A percentile compares a stretch with the other conserved stretches of the same genome.
Evolutionary conservation across 2,888 invertebrate species (phyloP).

Genomic region (Portevinia maculata): DNA sequence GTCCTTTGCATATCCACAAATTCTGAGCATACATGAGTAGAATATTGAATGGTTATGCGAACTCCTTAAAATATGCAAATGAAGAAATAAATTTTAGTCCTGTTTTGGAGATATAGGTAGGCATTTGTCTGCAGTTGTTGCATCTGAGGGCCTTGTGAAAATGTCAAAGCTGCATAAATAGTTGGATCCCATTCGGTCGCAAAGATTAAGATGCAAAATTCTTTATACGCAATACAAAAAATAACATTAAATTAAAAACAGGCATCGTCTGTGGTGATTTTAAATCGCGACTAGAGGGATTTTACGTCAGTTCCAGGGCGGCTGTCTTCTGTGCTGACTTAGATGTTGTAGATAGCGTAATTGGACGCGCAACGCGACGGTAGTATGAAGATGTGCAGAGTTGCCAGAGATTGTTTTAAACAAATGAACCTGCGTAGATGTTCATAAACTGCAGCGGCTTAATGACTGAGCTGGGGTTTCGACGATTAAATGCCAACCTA

Average conservation of each 20-base stretch:
- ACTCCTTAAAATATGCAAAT: conserved; percentile 83
- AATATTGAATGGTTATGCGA: conserved; percentile 78
- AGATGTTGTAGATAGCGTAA: conserved; percentile 70
- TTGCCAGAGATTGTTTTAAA: conserved; percentile 24
- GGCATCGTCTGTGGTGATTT: conserved; percentile 75
- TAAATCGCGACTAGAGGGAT: conserved; percentile 20
- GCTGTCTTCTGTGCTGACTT: conserved; percentile 45
- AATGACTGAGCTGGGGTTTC: no score
- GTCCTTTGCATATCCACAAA: conserved; percentile 79
- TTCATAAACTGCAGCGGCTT: no score
- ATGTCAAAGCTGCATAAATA: conserved; percentile 65
- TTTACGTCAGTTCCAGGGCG: conserved; percentile 20
- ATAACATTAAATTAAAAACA: conserved; percentile 83
- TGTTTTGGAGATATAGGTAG: conserved; percentile 72
- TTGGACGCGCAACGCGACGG: conserved; percentile 57
- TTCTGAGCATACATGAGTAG: conserved; percentile 75
- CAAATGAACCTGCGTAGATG: no score
- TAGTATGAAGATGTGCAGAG: conserved; percentile 61
- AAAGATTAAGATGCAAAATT: conserved; percentile 83
- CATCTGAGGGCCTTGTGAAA: conserved; percentile 59
- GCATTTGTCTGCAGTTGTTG: conserved; percentile 30
- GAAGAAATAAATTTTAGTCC: conserved; percentile 83
- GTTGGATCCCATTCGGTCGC: conserved; percentile 58
- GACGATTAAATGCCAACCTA: no score
- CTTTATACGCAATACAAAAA: conserved; percentile 82